Percentiles rank a stretch among this genome's conserved stretches.
These are phyloP conservation scores for Caenorhabditis sulstoni DNA, from an alignment of 2,888 invertebrate species.

Conservation along the genomic window DNA sequence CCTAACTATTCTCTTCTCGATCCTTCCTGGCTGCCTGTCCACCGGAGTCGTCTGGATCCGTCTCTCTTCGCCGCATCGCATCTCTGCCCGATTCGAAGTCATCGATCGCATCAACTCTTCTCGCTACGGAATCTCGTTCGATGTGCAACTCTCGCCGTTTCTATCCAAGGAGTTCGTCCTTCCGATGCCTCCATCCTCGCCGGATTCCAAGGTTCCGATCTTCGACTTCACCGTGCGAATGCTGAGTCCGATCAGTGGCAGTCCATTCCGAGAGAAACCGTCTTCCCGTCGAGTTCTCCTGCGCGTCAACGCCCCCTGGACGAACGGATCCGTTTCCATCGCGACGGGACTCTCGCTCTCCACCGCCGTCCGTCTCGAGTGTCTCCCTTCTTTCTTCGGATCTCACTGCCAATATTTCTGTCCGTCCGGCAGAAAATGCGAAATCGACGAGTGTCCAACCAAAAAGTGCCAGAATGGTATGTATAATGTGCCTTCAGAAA, in stretches of 20 bases:
- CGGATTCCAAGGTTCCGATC: background rate
- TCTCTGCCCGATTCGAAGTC: constrained; percentile 10
- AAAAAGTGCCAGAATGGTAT: constrained; percentile 25
- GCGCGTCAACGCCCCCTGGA: constrained; percentile 20
- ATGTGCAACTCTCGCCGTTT: background rate
- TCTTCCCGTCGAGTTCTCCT: background rate
- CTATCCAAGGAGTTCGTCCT: constrained; percentile 11
- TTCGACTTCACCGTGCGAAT: constrained; percentile 30
- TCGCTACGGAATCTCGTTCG: constrained; percentile 33
- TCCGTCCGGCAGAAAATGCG: constrained; percentile 4
- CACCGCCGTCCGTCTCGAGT: constrained; percentile 28
- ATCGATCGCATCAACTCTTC: constrained; percentile 25
- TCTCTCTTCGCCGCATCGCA: constrained; percentile 7
- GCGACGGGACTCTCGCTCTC: background rate
- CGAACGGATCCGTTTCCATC: constrained; percentile 4
- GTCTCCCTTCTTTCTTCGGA: constrained; percentile 29
- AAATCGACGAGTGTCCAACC: background rate
- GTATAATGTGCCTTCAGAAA: background rate
- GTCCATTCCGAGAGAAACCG: background rate
- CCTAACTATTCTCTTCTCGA: background rate
- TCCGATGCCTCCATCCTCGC: constrained; percentile 15
- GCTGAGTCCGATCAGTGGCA: background rate
- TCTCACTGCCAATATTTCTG: constrained; percentile 33
- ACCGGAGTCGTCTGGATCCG: constrained; percentile 37
- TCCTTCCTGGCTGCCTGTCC: background rate